A percentile compares a stretch with the other conserved stretches of the same genome.
phyloP scores from a whole-genome alignment of 2,797 vertebrate species.

The Erethizon dorsatum region DNA sequence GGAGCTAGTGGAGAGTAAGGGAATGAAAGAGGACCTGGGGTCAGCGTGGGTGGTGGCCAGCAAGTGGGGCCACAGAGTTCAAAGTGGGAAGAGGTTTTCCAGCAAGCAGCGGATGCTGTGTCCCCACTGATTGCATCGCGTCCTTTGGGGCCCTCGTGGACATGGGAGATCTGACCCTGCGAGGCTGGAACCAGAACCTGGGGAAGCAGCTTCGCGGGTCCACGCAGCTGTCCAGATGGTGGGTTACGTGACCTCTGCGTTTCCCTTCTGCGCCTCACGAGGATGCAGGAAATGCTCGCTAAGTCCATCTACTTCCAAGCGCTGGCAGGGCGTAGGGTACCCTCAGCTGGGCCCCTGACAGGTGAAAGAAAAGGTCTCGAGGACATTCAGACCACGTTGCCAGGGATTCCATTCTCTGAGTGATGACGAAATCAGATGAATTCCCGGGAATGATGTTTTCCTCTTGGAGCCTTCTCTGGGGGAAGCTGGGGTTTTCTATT shows the following conservation, averaged over 20 bases:
- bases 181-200: constrained; percentile 79
- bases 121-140: constrained; percentile 80
- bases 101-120: constrained; percentile 75
- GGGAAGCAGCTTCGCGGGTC: not conserved
- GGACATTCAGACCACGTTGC: not conserved
- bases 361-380: no score
- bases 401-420: not conserved
- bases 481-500: not conserved
- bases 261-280: not conserved
- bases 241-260: not conserved
- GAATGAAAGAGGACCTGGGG: not conserved
- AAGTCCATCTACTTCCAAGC: not conserved
- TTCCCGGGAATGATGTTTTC: no score
- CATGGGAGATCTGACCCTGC: constrained; percentile 80
- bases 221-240: not conserved
- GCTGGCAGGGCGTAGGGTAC: not conserved
- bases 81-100: not conserved
- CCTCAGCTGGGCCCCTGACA: not conserved
- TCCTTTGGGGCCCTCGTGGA: constrained; percentile 77
- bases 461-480: not conserved
- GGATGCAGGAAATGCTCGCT: not conserved
- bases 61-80: not conserved
- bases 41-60: no score
- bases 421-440: not conserved
- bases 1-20: not conserved